Percentiles rank a stretch among this genome's conserved stretches.
Evolutionary conservation across 2,888 invertebrate species (phyloP).

Genomic region (Rhingia rostrata): DNA sequence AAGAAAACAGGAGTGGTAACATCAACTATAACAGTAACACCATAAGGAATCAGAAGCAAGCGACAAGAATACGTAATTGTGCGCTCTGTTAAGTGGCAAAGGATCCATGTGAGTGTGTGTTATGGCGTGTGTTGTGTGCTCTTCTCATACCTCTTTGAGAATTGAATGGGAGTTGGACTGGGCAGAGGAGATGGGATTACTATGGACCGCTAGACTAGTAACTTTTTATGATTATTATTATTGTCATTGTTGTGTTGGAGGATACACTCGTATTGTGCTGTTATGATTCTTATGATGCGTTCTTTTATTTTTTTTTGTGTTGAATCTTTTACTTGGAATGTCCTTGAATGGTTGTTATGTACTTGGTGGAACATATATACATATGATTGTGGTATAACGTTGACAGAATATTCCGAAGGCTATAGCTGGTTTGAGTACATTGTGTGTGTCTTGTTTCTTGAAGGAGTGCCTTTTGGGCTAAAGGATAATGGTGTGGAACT

Average conservation of each 20-base stretch:
- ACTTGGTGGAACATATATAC: slow-evolving; percentile 13
- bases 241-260: slow-evolving; percentile 61
- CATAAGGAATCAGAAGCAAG: slow-evolving; percentile 56
- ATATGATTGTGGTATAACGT: slow-evolving; percentile 7
- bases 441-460: slow-evolving; percentile 27
- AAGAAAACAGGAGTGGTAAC: slow-evolving; percentile 54
- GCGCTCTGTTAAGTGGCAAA: slow-evolving; percentile 52
- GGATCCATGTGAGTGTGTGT: neutral
- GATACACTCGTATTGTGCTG: slow-evolving; percentile 53
- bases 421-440: neutral
- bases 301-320: slow-evolving; percentile 49
- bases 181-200: slow-evolving; percentile 19
- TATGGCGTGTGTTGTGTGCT: neutral
- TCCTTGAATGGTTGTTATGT: slow-evolving; percentile 60
- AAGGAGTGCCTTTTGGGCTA: slow-evolving; percentile 47
- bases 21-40: slow-evolving; percentile 61
- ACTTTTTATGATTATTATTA: slow-evolving; percentile 66
- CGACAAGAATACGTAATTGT: slow-evolving; percentile 71
- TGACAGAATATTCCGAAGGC: slow-evolving; percentile 19
- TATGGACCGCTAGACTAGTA: slow-evolving; percentile 63
- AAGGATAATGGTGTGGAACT: slow-evolving; percentile 62
- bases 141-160: neutral
- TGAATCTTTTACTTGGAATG: slow-evolving; percentile 34
- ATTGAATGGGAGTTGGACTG: neutral
- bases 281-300: slow-evolving; percentile 52